Base-by-base conservation (phyloP, 2,888 invertebrate species). In the Thymelicus sylvestris region DNA sequence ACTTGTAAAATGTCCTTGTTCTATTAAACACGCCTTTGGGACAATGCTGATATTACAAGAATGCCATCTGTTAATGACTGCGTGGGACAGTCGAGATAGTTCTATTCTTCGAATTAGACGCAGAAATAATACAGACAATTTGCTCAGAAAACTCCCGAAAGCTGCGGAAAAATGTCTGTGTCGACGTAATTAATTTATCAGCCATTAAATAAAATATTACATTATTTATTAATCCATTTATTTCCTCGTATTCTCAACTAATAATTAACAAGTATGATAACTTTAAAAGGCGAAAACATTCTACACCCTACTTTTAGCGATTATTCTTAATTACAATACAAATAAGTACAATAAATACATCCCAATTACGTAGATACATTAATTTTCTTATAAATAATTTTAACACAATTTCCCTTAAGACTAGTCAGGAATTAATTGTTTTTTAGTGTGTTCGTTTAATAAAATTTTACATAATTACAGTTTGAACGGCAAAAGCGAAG, bases 361-460 rank as follows among this genome's bases (percentile, higher is more conserved):
- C 74, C 71, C 66, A 74, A 71, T 72, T 73, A 74, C 72, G 65
- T 66, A 61, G 81, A 76, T 78, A 80, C 80, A 81, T 83, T 81
- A 78, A 80, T 78, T 82, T 80, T 78, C 79, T 83, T 86, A 83
- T 80, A 84, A 83, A 82, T 80, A 81, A 81, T 81, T 81, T 82
- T 83, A 77, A 86, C 81, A 83, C 79, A 81, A 79, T 81, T 79
- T 85, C 78, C 75, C 90, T 89, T 91, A 90, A 85, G 86, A 89
- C 90, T 92, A 92, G 86, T 88, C 86, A 86, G 89, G 87, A 89
- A 87, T 81, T 81, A 79, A 82, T 74, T 66, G 66, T 72, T 67
- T 31, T 67, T 73, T 60, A 71, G 74, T 72, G 77, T 76, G 76
- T 73, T 75, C 73, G 70, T 76, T 74, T 73, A 77, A 77, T 79